Conservation (phyloP, 1,140 invertebrate species). For the Listronotus bonariensis region DNA sequence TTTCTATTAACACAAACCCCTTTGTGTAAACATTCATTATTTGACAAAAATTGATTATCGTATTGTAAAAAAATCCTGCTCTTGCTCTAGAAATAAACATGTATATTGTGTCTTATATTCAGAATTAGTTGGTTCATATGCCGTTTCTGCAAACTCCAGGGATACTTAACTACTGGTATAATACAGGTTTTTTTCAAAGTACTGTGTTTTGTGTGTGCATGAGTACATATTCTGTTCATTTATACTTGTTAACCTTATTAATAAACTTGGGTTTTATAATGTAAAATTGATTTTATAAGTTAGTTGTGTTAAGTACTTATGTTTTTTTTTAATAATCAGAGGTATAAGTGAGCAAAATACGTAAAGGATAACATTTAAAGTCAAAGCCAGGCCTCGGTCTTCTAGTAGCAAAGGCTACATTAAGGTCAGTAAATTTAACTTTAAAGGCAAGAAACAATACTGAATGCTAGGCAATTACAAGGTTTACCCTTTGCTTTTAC, state of each 20-base stretch:
- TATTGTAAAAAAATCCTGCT: slow-evolving; percentile 3
- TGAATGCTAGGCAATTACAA: neutral
- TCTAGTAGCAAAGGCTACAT: slow-evolving; percentile 53
- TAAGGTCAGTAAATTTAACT: slow-evolving; percentile 48
- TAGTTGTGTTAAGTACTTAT: too few relatives aligned
- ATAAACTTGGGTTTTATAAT: too few relatives aligned
- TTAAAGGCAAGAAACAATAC: neutral
- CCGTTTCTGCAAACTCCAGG: slow-evolving; percentile 52
- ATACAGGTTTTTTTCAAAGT: slow-evolving; percentile 14
- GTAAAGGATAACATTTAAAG: slow-evolving; percentile 28
- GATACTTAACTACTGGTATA: slow-evolving; percentile 11
- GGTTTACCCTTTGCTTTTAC: slow-evolving; percentile 10
- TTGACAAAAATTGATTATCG: slow-evolving; percentile 5
- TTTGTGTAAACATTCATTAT: slow-evolving; percentile 4
- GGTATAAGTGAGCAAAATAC: slow-evolving; percentile 26
- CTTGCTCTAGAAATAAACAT: neutral
- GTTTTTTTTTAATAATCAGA: too few relatives aligned
- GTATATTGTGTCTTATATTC: slow-evolving; percentile 7
- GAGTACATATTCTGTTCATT: slow-evolving; percentile 32
- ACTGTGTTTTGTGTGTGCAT: slow-evolving; percentile 44
- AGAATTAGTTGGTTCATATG: slow-evolving; percentile 5
- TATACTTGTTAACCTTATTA: neutral
- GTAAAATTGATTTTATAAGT: too few relatives aligned
- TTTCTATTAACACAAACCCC: slow-evolving; percentile 11
- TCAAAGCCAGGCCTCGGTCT: slow-evolving; percentile 44